phyloP scores from a whole-genome alignment of 2,888 invertebrate species.

The Calameuta pallipes region DNA sequence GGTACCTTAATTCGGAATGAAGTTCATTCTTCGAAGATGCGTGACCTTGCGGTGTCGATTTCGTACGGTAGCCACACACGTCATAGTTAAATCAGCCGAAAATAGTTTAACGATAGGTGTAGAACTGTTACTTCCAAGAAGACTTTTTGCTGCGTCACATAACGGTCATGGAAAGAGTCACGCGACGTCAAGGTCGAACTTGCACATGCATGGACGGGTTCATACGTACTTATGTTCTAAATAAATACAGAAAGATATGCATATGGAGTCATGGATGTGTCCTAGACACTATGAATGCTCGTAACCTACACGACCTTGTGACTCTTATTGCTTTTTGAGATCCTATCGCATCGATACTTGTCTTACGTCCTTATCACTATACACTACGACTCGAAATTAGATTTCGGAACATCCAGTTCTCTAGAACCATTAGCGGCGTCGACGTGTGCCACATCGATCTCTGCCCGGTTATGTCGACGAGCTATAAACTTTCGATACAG shows the following conservation, averaged over 20 bases:
- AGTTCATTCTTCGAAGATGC: not conserved
- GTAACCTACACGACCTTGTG: not conserved
- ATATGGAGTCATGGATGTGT: not conserved
- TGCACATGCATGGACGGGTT: not conserved
- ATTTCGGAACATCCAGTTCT: not conserved
- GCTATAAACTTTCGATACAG: conserved; percentile 35
- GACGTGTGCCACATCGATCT: conserved; percentile 28
- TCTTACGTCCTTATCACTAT: not conserved
- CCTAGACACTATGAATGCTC: not conserved
- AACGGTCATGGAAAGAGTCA: not conserved
- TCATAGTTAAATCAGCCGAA: not conserved
- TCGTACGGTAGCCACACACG: not conserved
- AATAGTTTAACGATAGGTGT: not conserved
- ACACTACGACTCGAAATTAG: not conserved
- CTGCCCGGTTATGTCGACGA: conserved; percentile 35
- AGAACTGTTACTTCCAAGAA: not conserved
- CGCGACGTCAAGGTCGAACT: not conserved
- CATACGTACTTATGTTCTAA: not conserved
- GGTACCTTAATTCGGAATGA: not conserved
- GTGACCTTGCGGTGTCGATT: not conserved
- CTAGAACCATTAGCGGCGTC: not conserved
- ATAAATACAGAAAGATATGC: not conserved
- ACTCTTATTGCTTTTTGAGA: not conserved
- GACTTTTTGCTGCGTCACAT: not conserved
- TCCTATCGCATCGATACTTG: not conserved